These are phyloP conservation scores for Mythimna pallens DNA, from an alignment of 2,888 invertebrate genomes.

Conservation along the genomic window DNA sequence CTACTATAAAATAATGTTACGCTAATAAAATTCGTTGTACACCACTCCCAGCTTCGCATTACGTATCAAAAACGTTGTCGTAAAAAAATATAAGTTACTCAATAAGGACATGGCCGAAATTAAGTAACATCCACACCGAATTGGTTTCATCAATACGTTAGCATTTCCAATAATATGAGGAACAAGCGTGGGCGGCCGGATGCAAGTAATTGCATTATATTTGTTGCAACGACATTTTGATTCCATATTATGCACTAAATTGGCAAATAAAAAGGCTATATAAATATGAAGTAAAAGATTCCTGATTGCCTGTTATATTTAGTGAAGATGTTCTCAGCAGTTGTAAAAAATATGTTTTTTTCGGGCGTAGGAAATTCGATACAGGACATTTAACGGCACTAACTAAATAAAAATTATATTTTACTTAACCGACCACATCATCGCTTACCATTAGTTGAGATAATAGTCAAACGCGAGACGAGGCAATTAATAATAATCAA, in stretches of 20 bases:
- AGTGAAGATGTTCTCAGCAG: conserved; percentile 9
- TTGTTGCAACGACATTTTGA: conserved; percentile 47
- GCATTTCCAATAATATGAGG: conserved; percentile 40
- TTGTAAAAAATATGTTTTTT: background rate
- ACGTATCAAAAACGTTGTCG: background rate
- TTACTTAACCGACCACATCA: background rate
- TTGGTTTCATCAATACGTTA: conserved; percentile 42
- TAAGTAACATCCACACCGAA: conserved; percentile 28
- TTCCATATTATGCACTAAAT: conserved; percentile 32
- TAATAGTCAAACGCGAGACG: no score
- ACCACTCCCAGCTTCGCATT: background rate
- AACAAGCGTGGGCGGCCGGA: conserved; percentile 55
- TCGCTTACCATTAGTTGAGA: background rate
- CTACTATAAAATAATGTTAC: background rate
- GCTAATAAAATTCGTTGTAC: background rate
- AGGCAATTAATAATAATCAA: no score
- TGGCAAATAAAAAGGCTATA: conserved; percentile 43
- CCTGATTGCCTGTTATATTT: conserved; percentile 37
- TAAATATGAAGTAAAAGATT: conserved; percentile 27
- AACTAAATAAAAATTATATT: background rate
- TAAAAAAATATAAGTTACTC: conserved; percentile 23
- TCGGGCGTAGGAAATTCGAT: background rate
- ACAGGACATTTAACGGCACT: background rate
- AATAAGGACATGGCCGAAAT: conserved; percentile 26
- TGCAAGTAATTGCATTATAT: conserved; percentile 48